Conservation (phyloP, 2,113 vertebrate genomes). For the Piaya cayana region DNA sequence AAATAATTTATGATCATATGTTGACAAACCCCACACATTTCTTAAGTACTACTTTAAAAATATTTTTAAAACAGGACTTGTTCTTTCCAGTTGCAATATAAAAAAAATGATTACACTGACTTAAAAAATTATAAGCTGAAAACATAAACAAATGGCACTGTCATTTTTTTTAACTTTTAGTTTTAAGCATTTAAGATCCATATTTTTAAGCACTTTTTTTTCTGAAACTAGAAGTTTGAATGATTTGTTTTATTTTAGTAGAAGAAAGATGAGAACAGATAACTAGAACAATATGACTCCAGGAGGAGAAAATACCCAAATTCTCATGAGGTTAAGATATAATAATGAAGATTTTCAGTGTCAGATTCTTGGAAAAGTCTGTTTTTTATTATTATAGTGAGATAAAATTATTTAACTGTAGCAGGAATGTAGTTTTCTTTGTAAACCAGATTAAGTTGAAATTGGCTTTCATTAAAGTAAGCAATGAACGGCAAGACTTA, state of each 20-base stretch:
- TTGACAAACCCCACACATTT: background rate
- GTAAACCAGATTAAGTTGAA: slow-evolving; percentile 42
- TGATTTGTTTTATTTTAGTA: slow-evolving; percentile 8
- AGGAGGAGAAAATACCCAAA: slow-evolving; percentile 1
- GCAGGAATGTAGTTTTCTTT: background rate
- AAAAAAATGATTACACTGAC: background rate
- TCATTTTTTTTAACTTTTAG: background rate
- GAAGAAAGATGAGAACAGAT: background rate
- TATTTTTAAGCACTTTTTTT: background rate
- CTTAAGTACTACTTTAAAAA: background rate
- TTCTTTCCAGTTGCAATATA: background rate
- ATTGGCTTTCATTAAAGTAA: slow-evolving; percentile 40
- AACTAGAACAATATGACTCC: background rate
- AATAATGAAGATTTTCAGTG: background rate
- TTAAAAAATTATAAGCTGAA: background rate
- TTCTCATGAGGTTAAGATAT: background rate
- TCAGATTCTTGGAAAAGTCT: background rate
- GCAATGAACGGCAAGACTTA: slow-evolving; percentile 7
- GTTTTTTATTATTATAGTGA: slow-evolving; percentile 9
- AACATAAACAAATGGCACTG: background rate
- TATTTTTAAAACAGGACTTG: background rate
- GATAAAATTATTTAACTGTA: slow-evolving; percentile 24
- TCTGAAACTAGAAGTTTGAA: background rate
- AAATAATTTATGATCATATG: background rate
- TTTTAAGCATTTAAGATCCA: background rate